These are phyloP conservation scores for Toxotes chatareus DNA, from an alignment of 2,113 vertebrate species.

Conservation along the genomic window DNA sequence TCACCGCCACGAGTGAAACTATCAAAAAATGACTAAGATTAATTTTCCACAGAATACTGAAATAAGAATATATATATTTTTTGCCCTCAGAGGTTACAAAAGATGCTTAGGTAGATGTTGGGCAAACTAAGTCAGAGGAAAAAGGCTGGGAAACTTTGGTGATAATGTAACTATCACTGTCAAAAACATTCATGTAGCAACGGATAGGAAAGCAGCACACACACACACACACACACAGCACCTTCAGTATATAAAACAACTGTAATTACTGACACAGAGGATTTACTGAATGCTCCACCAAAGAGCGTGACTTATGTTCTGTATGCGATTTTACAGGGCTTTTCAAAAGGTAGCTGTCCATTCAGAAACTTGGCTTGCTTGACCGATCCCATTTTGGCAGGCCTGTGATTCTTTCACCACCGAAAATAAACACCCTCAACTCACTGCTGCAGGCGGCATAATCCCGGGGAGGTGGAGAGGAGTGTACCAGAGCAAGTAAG, in stretches of 20 bases:
- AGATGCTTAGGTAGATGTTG: neutral
- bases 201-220: accelerated
- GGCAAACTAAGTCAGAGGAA: neutral
- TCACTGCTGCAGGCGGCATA: constrained; percentile 12
- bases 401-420: constrained; percentile 1
- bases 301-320: neutral
- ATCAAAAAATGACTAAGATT: neutral
- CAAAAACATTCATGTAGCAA: neutral
- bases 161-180: neutral
- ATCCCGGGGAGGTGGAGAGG: neutral
- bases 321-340: neutral
- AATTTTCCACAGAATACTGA: neutral
- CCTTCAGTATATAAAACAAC: neutral
- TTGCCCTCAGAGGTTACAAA: neutral
- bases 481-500: constrained; percentile 1
- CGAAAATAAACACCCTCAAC: constrained; percentile 29
- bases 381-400: constrained; percentile 18
- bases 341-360: constrained; percentile 37
- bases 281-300: constrained; percentile 6
- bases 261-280: neutral
- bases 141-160: neutral
- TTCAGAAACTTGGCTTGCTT: constrained; percentile 19
- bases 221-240: neutral
- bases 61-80: neutral
- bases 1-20: neutral